Conservation (phyloP, 2,888 invertebrate species). For the Allolobophora icterica region DNA sequence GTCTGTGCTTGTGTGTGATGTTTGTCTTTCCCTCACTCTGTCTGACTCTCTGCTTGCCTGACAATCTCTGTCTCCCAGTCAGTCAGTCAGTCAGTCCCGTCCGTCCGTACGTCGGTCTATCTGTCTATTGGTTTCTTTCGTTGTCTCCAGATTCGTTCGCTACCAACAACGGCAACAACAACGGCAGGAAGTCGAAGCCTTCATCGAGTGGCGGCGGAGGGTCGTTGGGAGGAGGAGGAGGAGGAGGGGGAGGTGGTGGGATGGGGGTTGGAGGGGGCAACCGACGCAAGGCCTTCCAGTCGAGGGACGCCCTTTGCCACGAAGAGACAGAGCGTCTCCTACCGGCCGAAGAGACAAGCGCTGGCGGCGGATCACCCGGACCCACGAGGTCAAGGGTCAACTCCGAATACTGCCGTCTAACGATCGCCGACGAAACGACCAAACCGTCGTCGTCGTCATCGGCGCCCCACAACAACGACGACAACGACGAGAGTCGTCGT, state of each 20-base stretch:
- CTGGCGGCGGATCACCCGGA: not conserved
- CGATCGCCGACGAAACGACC: slow-evolving; percentile 23
- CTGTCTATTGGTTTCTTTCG: no score
- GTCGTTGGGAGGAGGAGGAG: not conserved
- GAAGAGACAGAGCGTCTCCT: slow-evolving; percentile 19
- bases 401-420: slow-evolving; percentile 9
- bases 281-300: not conserved
- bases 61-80: no score
- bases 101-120: no score
- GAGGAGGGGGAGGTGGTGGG: no score
- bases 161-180: not conserved
- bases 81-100: not conserved
- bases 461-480: not conserved
- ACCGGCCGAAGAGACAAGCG: not conserved
- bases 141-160: not conserved
- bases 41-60: no score
- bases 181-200: slow-evolving; percentile 17
- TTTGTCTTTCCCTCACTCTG: no score
- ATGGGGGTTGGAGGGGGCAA: not conserved
- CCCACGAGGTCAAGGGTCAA: not conserved
- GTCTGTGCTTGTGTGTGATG: no score
- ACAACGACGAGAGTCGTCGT: not conserved
- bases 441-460: slow-evolving; percentile 20
- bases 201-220: not conserved
- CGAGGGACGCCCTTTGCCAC: slow-evolving; percentile 23